Base-by-base conservation (phyloP, 2,888 invertebrate species). In the Lottia scabra region DNA sequence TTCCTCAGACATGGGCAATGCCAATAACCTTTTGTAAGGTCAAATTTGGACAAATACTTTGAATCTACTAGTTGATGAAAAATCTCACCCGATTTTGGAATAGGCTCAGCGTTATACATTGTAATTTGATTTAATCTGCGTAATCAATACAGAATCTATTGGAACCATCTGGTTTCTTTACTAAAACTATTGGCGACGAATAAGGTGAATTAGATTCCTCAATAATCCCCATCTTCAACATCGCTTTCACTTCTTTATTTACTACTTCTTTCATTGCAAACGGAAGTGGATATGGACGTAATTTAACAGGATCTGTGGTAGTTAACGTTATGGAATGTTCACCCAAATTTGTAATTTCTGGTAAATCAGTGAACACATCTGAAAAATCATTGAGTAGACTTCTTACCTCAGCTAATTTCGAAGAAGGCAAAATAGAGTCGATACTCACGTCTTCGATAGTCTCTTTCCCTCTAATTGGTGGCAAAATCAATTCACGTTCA, bases 1-100 rank as follows among this genome's bases (percentile, higher is more conserved):
- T 1, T n/a, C 19, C 13, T 67, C 46, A 0, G 19, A 16, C 23
- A 67, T 48, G 0, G 67, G 48, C 44, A 48, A 16, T 67, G 67
- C 67, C 67, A 67, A 27, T 67, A 67, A 1, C 67, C 67, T 27
- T 67, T 67, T 6, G 46, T n/a, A 4, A 67, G 13, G 5, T 67
- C 67, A 1, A 67, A 15, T 16, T 67, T 45, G 4, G 48, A 26
- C 23, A 48, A 48, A 27, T 15, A 67, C 16, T 12, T 27, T 16
- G 15, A 13, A 13, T 67, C 27, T 15, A 15, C 12, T 26, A 67
- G n/a, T 48, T 13, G 19, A 26, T 19, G 6, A 67, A 26, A 48
- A 10, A 67, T 26, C 4, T 19, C 48, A 16, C 23, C 48, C 12
- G 48, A 23, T 44, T 67, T 26, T 27, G 67, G 66, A 13, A 66